Conservation (phyloP, 2,797 vertebrate genomes). For the Discoglossus pictus region DNA sequence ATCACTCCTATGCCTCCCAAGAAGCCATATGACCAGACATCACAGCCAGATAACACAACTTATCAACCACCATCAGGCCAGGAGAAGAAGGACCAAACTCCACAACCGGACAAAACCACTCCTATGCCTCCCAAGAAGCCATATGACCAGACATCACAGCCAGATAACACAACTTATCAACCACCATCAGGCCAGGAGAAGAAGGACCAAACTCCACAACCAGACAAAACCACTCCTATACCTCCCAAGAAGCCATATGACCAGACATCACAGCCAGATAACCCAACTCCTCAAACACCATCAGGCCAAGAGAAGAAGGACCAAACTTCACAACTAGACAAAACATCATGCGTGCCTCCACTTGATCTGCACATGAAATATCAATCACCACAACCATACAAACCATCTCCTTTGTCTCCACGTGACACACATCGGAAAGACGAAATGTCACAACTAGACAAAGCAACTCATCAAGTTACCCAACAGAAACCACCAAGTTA, state of each 20-base stretch:
- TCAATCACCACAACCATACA: no score
- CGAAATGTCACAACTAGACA: background rate
- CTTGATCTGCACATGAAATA: no score
- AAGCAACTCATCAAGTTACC: no score
- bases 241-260: background rate
- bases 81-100: background rate
- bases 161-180: background rate
- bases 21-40: background rate
- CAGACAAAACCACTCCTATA: background rate
- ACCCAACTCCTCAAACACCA: no score
- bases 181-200: background rate
- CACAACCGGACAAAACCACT: background rate
- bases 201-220: background rate
- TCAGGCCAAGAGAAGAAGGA: background rate
- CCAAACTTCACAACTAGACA: background rate
- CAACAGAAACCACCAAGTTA: background rate
- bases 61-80: background rate
- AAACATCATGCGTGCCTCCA: no score
- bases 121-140: background rate
- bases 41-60: background rate
- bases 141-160: background rate
- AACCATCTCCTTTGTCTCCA: no score
- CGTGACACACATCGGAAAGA: background rate
- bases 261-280: no score
- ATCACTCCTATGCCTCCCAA: background rate